A percentile compares a stretch with the other conserved stretches of the same genome.
Evolutionary conservation across 1,140 invertebrate species (phyloP).

Genomic region (Lepidurus arcticus): DNA sequence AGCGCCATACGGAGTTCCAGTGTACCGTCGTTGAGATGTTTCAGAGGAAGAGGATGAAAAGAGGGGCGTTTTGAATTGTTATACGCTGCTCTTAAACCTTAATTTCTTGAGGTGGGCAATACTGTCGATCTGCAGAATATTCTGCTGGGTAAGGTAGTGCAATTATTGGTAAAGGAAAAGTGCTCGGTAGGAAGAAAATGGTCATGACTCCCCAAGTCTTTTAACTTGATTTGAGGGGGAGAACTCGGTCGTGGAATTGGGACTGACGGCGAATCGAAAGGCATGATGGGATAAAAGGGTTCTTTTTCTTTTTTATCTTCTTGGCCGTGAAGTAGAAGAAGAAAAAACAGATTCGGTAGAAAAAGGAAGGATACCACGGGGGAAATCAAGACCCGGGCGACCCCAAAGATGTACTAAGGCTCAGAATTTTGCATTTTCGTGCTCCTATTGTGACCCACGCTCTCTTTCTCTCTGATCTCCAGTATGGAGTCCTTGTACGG

Average conservation of each 20-base stretch:
- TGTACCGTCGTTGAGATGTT: too few species aligned
- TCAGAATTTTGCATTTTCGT: not conserved
- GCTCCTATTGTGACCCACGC: not conserved
- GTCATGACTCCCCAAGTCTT: not conserved
- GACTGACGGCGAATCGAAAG: conserved; percentile 4
- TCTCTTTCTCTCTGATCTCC: not conserved
- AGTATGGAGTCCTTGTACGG: not conserved
- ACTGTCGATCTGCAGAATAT: not conserved
- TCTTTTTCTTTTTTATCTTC: not conserved
- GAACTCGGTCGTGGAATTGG: conserved; percentile 2
- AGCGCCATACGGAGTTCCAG: too few species aligned
- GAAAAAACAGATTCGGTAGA: not conserved
- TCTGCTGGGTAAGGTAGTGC: not conserved
- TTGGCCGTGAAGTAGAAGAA: not conserved
- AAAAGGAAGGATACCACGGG: not conserved
- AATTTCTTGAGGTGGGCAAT: too few species aligned
- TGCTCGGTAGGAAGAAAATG: not conserved
- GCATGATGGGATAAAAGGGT: not conserved
- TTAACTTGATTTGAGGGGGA: not conserved
- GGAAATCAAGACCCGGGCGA: not conserved
- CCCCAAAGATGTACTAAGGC: conserved; percentile 1
- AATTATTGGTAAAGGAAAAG: not conserved
- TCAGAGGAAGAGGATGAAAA: too few species aligned
- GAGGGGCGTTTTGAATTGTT: too few species aligned
- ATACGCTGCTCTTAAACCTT: too few species aligned